Conservation (phyloP, 2,113 vertebrate species). For the Prochilodus magdalenae region DNA sequence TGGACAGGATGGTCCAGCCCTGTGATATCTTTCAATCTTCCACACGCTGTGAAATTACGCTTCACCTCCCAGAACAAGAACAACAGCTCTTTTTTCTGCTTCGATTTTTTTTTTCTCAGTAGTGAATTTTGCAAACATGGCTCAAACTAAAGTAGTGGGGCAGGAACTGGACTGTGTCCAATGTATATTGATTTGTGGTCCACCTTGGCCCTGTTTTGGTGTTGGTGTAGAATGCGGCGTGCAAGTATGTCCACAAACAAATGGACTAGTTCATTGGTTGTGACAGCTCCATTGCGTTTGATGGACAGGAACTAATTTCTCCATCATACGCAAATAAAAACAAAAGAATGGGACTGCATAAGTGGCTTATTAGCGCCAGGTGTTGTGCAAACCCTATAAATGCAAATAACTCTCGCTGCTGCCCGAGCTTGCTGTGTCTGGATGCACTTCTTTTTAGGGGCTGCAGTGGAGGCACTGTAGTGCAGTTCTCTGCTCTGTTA, state of each 20-base stretch:
- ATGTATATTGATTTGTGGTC: conserved; percentile 69
- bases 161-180: conserved; percentile 74
- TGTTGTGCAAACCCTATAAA: conserved; percentile 74
- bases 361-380: conserved; percentile 70
- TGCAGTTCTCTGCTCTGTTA: neutral
- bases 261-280: conserved; percentile 80
- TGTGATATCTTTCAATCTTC: neutral
- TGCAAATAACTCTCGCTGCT: conserved; percentile 67
- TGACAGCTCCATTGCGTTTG: conserved; percentile 86
- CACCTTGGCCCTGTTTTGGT: conserved; percentile 55
- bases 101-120: conserved; percentile 23
- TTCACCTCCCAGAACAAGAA: neutral
- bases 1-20: neutral
- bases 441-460: neutral
- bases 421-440: neutral
- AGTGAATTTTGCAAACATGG: conserved; percentile 42
- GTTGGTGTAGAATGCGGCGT: conserved; percentile 61
- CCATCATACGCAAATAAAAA: conserved; percentile 78
- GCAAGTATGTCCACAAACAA: conserved; percentile 76
- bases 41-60: neutral
- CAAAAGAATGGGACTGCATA: conserved; percentile 59
- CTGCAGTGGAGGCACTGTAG: neutral
- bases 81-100: neutral
- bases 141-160: conserved; percentile 44
- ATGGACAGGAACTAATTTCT: conserved; percentile 83